Evolutionary conservation across 2,888 invertebrate species (phyloP).

Genomic region (Chalcosyrphus nemorum): DNA sequence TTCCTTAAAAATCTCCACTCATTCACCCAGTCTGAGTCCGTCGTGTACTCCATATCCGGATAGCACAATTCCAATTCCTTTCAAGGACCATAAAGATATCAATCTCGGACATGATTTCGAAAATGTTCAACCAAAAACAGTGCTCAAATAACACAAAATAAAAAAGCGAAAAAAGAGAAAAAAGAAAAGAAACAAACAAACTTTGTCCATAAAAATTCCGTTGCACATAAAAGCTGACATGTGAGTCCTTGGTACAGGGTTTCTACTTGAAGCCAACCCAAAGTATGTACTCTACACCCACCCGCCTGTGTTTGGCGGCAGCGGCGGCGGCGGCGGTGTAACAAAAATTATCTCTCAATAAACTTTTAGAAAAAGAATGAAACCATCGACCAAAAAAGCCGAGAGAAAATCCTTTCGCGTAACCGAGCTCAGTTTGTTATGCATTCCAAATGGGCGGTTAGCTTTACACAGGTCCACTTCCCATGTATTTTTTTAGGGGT

Average conservation of each 20-base stretch:
- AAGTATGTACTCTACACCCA: not conserved
- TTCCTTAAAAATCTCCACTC: slow-evolving; percentile 26
- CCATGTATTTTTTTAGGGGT: slow-evolving; percentile 6
- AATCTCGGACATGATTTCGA: slow-evolving; percentile 68
- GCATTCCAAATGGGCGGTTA: slow-evolving; percentile 42
- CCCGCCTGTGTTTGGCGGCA: not conserved
- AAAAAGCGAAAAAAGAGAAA: slow-evolving; percentile 8
- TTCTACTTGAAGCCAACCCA: slow-evolving; percentile 5
- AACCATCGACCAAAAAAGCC: slow-evolving; percentile 23
- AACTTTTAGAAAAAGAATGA: slow-evolving; percentile 51
- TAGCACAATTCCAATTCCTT: slow-evolving; percentile 66
- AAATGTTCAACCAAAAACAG: slow-evolving; percentile 58
- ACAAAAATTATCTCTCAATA: slow-evolving; percentile 71
- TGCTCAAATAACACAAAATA: too few species aligned
- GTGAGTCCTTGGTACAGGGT: slow-evolving; percentile 62
- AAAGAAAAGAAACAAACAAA: slow-evolving; percentile 53
- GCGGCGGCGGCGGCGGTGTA: not conserved
- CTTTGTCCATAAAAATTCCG: slow-evolving; percentile 70
- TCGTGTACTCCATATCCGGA: slow-evolving; percentile 59
- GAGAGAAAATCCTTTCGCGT: slow-evolving; percentile 52
- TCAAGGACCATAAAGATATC: slow-evolving; percentile 73
- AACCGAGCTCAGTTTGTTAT: slow-evolving; percentile 14
- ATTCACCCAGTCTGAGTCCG: slow-evolving; percentile 19
- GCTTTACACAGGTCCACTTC: not conserved
- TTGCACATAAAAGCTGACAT: slow-evolving; percentile 65